phyloP scores from a whole-genome alignment of 23 tunicate species.

The Trididemnum miniatum region DNA sequence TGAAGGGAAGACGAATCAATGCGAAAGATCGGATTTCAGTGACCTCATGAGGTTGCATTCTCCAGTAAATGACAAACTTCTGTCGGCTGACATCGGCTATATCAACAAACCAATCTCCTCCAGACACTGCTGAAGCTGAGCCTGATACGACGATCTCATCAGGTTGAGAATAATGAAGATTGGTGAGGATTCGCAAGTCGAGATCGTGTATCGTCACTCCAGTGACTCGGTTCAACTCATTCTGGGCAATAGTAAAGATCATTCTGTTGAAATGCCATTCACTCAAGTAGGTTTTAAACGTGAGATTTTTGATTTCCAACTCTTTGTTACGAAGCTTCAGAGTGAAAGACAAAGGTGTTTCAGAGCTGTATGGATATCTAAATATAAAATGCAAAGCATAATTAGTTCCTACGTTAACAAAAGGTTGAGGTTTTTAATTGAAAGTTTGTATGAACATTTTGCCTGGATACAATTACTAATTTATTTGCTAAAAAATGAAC shows the following conservation, averaged over 20 bases:
- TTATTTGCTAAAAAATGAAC: too few relatives aligned
- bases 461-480: too few relatives aligned
- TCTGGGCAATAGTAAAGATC: neutral
- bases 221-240: neutral
- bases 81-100: neutral
- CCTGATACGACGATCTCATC: neutral
- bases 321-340: neutral
- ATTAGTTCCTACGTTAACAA: too few relatives aligned
- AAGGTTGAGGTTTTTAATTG: too few relatives aligned
- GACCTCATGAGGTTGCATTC: neutral
- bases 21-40: neutral
- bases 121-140: neutral
- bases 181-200: neutral
- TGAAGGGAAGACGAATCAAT: constrained; percentile 13
- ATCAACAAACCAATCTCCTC: constrained; percentile 1
- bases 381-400: too few relatives aligned
- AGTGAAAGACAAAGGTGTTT: neutral
- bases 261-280: neutral
- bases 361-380: constrained; percentile 3
- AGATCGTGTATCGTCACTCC: neutral
- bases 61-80: constrained; percentile 5
- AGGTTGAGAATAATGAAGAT: neutral
- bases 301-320: constrained; percentile 4
- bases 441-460: too few relatives aligned
- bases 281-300: neutral